Base-by-base conservation (phyloP, 2,113 vertebrate species). In the Psammodynastes pulverulentus region DNA sequence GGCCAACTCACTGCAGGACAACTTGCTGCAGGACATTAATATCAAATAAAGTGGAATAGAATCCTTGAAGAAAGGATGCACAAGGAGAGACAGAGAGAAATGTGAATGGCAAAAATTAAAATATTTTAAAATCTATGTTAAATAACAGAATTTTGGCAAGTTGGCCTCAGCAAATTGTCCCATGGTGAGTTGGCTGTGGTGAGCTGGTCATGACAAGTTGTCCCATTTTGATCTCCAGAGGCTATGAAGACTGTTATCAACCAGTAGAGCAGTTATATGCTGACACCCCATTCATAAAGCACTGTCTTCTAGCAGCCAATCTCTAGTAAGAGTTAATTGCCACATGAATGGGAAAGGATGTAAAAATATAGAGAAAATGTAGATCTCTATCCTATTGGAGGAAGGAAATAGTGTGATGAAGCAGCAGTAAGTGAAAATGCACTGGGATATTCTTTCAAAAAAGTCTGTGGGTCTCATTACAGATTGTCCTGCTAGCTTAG, bases 281-380 rank as follows among this genome's bases (percentile, higher is more conserved):
- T 91, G n/a, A 58, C 6, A 34, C 29, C 17, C 9, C 29, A 49
- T 21, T 7, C 17, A 48, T 12, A 49, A 86, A n/a, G 7, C 26
- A 24, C 13, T 48, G n/a, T 51, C 8, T 91, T 53, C 34, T 92
- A 94, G 88, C 62, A 94, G 94, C 92, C 49, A 0, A 92, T 89
- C 84, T 0, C 2, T 92, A 91, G 92, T 88, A 95, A 95, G 89
- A 94, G 90, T 24, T 26, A 85, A 43, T 67, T 93, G 93, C 92
- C 86, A 91, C 13, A 24, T 86, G 87, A 91, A 95, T 54, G 53
- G 93, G 90, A 94, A 93, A 26, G 92, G 93, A 93, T 91, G 92
- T 91, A 94, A 95, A 95, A 95, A 53, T 87, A 87, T 3, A 93
- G 93, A 93, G 87, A 94, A 95, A 96, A 95, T 9, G 26, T 92